Percentiles rank a stretch among this genome's conserved stretches.
phyloP scores from a whole-genome alignment of 2,113 vertebrate genomes.

The Ptilonorhynchus violaceus region DNA sequence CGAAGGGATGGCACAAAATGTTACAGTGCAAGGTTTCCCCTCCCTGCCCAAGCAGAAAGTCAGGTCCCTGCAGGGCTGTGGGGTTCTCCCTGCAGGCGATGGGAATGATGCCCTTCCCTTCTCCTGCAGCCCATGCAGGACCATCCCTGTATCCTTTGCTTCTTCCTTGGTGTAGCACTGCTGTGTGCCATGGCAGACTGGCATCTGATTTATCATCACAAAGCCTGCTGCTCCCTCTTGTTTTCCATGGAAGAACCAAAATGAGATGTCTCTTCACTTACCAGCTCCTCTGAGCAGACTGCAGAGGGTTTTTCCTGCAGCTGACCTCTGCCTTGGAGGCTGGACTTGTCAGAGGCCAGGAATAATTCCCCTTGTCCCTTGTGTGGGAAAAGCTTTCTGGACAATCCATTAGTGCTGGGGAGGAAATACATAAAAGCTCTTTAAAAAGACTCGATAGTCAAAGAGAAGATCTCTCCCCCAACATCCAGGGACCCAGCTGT shows the following conservation, averaged over 20 bases:
- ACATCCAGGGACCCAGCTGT: not conserved
- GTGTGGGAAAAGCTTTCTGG: constrained; percentile 32
- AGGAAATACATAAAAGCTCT: not conserved
- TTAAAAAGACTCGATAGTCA: not conserved
- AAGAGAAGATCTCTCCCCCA: not conserved
- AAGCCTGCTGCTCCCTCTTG: not conserved
- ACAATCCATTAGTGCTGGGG: constrained; percentile 73
- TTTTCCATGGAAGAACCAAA: not conserved
- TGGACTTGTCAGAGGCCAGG: constrained; percentile 74
- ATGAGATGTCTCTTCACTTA: constrained; percentile 26
- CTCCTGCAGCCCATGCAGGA: not conserved
- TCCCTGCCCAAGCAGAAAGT: not conserved
- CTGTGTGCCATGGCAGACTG: not conserved
- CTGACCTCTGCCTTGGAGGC: not conserved
- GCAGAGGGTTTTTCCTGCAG: constrained; percentile 72
- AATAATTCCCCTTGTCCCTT: constrained; percentile 76
- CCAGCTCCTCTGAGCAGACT: constrained; percentile 76
- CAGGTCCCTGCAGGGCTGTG: not conserved
- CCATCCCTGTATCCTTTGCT: no score
- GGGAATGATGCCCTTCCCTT: not conserved
- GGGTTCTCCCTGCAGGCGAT: not conserved
- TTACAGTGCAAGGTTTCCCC: not conserved
- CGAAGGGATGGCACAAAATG: not conserved
- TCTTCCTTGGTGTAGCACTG: not conserved
- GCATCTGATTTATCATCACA: not conserved